Base-by-base conservation (phyloP, 2,888 invertebrate species). In the Oscheius onirici region DNA sequence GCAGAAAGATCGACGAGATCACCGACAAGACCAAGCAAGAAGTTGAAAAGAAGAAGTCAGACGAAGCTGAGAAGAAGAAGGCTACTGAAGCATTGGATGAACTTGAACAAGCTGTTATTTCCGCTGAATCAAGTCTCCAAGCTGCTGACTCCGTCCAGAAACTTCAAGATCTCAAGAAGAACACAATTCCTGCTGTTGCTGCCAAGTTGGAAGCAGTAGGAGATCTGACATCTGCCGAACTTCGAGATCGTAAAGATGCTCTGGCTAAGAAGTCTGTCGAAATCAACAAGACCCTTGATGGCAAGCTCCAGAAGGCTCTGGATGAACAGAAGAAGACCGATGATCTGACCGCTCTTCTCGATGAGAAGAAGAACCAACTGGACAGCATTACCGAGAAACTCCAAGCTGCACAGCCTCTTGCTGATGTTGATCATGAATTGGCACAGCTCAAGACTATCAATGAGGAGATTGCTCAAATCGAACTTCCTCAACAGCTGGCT, bases 101-200 rank as follows among this genome's bases (percentile, higher is more conserved):
- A 69, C 74, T 49, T 34, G 69, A 46, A 34, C 71, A 77, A 55
- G 74, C 77, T 17, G 52, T 77, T 34, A 69, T 73, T 58, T 67
- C 71, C 40, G 71, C 77, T 57, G 73, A 77, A 26, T 54, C 69
- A 60, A 71, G 57, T 44, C 58, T 58, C 44, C 69, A 63, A 40
- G 60, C 57, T 40, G 67, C 77, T 17, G 49, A 49, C 15, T 67
- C 63, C 44, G 58, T 70, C n/a, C 58, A 61, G 20, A 61, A 68
- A 58, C 65, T 73, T 46, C 43, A 28, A 55, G 70, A 73, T 22
- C 63, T 63, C 69, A 57, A 70, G 22, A 43, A 63, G 8, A 41
- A 54, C 40, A 52, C 68, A 22, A 46, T 49, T n/a, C 63, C 63
- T 24, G 68, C 61, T 13, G n/a, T 55, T 5, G 22, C 55, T 6